Evolutionary conservation across 1,140 invertebrate genomes (phyloP), one percentile per base, ranked within the genome.

Genomic region (Philaenus spumarius): DNA sequence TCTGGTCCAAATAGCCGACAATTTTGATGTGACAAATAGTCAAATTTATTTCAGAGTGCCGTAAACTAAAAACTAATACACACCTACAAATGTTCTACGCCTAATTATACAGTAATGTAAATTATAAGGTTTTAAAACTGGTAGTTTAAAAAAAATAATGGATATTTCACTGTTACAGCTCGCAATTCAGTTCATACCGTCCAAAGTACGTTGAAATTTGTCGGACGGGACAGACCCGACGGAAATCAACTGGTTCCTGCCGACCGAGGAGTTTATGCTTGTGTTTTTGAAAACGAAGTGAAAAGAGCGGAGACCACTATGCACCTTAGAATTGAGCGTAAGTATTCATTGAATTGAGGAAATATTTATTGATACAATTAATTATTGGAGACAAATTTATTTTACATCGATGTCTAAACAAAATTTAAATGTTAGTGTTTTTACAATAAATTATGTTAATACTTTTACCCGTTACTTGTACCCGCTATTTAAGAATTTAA

Each of bases 251-350:
- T 94, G 14, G 72, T 90, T 15, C 87, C 91, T 0, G 82, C 82
- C 24, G 93, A 95, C 72, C 79, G 90, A 17, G 93, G 93, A 15
- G 80, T 86, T 17, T 95, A 95, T 72, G 83, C 87, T 2, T 95
- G 93, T 71, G 79, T 86, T 9, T 94, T 94, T 70, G 84, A 90
- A 66, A 95, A 96, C 68, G 89, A 92, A 69, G 89, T 94, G 1
- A 91, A 89, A 66, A 83, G 82, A 69, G 83, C 86, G 9, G 88
- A 93, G 66, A 90, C 87, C 1, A 86, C 83, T 51, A 93, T 94
- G 89, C 87, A 90, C 73, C 75, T 95, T 24, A 82, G 90, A 68
- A 90, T 95, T 65, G 89, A 94, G 78, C 92, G 85, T 87, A 77
- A 84, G 84, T 84, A 64, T 47, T 46, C 11, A 48, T 9, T 48